Base-by-base conservation (phyloP, 2,888 invertebrate genomes). In the Plebejus anna region DNA sequence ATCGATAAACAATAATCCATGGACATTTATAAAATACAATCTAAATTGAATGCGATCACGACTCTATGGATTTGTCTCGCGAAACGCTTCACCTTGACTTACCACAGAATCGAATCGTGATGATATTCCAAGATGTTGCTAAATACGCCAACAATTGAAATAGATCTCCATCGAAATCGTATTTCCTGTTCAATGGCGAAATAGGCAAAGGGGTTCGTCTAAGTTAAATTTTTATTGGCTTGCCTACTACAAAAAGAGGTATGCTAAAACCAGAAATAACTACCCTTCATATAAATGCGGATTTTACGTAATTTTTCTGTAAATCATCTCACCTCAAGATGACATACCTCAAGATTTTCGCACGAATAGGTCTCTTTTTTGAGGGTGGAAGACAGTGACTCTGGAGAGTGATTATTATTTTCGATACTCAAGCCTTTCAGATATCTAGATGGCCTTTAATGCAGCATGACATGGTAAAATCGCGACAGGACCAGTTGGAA, bases 1-100 rank as follows among this genome's bases (percentile, higher is more conserved):
- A 28, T 61, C 22, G 28, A 61, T 61, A 61, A 66, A 13, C 4
- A 13, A 36, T 59, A 22, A 22, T 59, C 55, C 61, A 66, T 13
- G 32, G 32, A 66, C 66, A 66, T 32, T 66, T 32, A 32, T 36
- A 66, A 66, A 61, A 61, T 22, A 61, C 55, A 55, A 55, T 61
- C 32, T 5, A 36, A 66, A 66, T 36, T 66, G 66, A 66, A 32
- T 32, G 36, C 13, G 66, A 13, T 66, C 66, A 66, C 66, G 66
- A 66, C 22, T 66, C 59, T 59, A 7, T 11, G 36, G 66, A 66
- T 66, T 66, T 66, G 66, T 66, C 66, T 66, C 66, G 66, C 66
- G 66, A 66, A 66, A 36, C 66, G 66, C 66, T 36, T 66, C 66
- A 66, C 66, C 66, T 66, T 66, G 66, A 66, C 66, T 66, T 32